Evolutionary conservation across 2,797 vertebrate genomes (phyloP).

Genomic region (Hydrophis major): DNA sequence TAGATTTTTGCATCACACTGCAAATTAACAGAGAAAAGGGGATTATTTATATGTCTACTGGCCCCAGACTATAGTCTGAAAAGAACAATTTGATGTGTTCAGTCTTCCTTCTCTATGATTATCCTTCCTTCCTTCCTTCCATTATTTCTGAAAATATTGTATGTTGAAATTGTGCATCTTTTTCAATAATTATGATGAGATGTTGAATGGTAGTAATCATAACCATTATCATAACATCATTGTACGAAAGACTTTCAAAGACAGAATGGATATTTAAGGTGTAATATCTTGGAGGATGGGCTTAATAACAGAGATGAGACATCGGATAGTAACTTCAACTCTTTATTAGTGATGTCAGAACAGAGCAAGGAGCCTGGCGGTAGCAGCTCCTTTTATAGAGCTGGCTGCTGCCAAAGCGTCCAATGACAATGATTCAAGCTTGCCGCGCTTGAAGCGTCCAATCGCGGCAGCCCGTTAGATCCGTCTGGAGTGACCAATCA

Average conservation of each 20-base stretch:
- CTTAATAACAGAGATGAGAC: no score
- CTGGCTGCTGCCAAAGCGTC: no score
- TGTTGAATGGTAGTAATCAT: background rate
- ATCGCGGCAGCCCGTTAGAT: no score
- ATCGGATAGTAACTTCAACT: no score
- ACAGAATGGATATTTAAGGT: background rate
- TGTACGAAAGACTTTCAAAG: background rate
- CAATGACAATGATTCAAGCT: no score
- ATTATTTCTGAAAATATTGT: background rate
- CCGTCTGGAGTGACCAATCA: no score
- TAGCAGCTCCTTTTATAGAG: no score
- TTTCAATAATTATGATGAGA: background rate
- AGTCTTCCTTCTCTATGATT: background rate
- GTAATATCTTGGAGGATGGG: no score
- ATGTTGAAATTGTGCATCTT: background rate
- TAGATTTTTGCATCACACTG: background rate
- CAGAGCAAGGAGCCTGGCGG: no score
- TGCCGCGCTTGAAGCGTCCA: no score
- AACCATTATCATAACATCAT: background rate
- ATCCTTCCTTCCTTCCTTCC: background rate
- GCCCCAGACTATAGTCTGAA: background rate
- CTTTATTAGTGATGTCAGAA: no score
- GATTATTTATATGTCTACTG: background rate
- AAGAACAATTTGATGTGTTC: background rate
- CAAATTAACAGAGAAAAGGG: background rate